Evolutionary conservation across 1,140 invertebrate species (phyloP).

Genomic region (Scaptomyza hsui): DNA sequence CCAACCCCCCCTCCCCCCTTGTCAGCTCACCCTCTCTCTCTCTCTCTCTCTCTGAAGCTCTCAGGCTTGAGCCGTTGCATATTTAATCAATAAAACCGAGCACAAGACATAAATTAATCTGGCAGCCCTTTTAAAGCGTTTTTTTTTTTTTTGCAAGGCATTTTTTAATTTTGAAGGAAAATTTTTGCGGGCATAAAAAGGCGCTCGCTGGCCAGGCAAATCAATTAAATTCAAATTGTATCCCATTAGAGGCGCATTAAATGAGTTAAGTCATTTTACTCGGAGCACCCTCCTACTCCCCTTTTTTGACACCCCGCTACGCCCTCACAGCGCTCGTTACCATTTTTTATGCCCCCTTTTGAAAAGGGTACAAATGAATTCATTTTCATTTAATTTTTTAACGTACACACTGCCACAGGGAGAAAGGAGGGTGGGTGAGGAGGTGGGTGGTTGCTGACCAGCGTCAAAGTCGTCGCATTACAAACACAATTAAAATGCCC

Average conservation of each 20-base stretch:
- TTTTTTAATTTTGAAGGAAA: conserved; percentile 75
- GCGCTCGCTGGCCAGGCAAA: conserved; percentile 68
- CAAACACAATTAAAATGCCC: conserved; percentile 81
- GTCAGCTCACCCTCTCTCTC: no score
- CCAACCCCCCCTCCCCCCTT: conserved; percentile 2
- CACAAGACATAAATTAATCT: conserved; percentile 78
- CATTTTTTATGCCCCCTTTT: conserved; percentile 69
- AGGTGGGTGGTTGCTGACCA: conserved; percentile 17
- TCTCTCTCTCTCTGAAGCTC: background rate
- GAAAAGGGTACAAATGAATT: conserved; percentile 81
- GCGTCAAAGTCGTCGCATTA: conserved; percentile 53
- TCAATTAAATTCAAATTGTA: conserved; percentile 83
- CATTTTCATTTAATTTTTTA: conserved; percentile 77
- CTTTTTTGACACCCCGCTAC: no score
- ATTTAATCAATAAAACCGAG: conserved; percentile 77
- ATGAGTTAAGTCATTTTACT: conserved; percentile 77
- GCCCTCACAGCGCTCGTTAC: conserved; percentile 46
- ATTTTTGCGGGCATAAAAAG: conserved; percentile 73
- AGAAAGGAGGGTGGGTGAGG: background rate
- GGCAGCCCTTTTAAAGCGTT: conserved; percentile 59
- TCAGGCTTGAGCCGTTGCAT: conserved; percentile 53
- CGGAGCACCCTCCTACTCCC: conserved; percentile 24
- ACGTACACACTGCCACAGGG: conserved; percentile 41
- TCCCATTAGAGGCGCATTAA: conserved; percentile 81
- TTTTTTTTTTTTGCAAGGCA: conserved; percentile 21